phyloP scores from a whole-genome alignment of 1,140 invertebrate species.

The Brevipalpus yothersi region DNA sequence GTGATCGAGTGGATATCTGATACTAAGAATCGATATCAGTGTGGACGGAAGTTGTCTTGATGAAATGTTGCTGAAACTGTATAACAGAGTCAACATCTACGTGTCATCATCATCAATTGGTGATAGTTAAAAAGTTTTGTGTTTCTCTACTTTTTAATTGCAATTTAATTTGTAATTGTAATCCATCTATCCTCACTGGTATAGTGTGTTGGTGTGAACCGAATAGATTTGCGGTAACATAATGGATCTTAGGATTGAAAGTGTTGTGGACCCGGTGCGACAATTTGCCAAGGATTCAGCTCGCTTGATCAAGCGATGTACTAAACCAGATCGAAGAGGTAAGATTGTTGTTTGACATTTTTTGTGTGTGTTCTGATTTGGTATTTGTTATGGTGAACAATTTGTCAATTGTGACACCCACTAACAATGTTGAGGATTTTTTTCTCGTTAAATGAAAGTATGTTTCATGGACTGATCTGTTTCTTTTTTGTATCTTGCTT shows the following conservation, averaged over 20 bases:
- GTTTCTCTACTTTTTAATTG: too few species aligned
- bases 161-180: too few species aligned
- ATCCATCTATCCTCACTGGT: too few species aligned
- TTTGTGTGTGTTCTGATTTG: background rate
- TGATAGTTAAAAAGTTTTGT: too few species aligned
- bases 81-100: too few species aligned
- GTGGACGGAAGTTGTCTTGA: too few species aligned
- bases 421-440: background rate
- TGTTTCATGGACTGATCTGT: background rate
- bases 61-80: too few species aligned
- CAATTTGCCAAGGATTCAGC: slow-evolving; percentile 91
- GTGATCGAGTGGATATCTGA: too few species aligned
- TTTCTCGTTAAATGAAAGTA: background rate
- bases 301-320: slow-evolving; percentile 89
- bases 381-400: slow-evolving; percentile 1
- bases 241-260: background rate
- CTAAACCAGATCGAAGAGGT: slow-evolving; percentile 98
- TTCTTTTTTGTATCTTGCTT: slow-evolving; percentile 16
- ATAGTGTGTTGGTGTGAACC: too few species aligned
- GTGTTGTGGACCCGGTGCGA: slow-evolving; percentile 50
- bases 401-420: background rate
- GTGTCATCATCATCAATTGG: too few species aligned
- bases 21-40: too few species aligned
- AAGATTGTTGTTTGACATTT: slow-evolving; percentile 13
- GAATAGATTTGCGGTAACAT: background rate